Conservation (phyloP, 2,888 invertebrate genomes). For the Lasius fuliginosus region DNA sequence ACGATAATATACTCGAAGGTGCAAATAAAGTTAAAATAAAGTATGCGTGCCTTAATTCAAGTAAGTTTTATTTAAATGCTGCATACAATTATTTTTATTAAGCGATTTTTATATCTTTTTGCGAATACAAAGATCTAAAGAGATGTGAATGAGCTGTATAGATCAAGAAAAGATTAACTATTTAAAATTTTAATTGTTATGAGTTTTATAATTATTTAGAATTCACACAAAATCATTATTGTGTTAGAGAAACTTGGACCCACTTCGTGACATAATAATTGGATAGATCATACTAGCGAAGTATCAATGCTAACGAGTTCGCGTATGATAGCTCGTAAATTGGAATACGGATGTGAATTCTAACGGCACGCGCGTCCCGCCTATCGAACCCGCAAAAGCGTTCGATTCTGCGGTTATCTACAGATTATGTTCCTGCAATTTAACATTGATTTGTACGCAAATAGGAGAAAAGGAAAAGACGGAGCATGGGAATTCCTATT, state of each 20-base stretch:
- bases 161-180: neutral
- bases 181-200: neutral
- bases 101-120: neutral
- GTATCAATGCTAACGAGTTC: constrained; percentile 14
- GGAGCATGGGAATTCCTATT: constrained; percentile 83
- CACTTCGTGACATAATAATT: neutral
- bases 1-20: constrained; percentile 16
- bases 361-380: constrained; percentile 31
- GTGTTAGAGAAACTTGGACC: neutral
- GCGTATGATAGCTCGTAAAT: neutral
- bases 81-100: neutral
- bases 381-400: constrained; percentile 55
- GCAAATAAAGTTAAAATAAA: constrained; percentile 4
- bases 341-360: constrained; percentile 33
- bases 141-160: neutral
- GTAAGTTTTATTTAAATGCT: neutral
- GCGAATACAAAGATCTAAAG: no score
- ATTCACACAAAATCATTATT: neutral
- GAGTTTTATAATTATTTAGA: neutral
- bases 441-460: constrained; percentile 77
- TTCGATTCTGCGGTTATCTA: constrained; percentile 76
- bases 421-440: constrained; percentile 74
- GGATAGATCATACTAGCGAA: neutral
- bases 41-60: neutral
- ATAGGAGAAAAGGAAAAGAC: constrained; percentile 73